Percentiles rank a stretch among this genome's conserved stretches.
Evolutionary conservation across 2,797 vertebrate species (phyloP).

Genomic region (Urophycis tenuis): DNA sequence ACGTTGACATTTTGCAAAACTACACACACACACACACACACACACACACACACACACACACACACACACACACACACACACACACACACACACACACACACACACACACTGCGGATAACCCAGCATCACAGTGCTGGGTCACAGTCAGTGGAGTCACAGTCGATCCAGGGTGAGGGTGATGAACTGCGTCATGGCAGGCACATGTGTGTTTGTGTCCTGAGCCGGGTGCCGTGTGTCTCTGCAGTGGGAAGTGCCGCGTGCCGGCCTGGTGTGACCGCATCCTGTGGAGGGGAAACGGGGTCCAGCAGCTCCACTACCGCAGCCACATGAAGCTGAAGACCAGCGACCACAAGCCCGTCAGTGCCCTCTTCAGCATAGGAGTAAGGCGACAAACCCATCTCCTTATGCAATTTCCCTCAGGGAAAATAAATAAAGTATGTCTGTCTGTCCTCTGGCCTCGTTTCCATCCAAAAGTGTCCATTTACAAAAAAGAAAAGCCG

Average conservation of each 20-base stretch:
- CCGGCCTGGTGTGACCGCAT: constrained; percentile 98
- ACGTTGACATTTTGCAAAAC: too few relatives aligned
- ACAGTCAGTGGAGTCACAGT: not conserved
- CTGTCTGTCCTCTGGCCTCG: not conserved
- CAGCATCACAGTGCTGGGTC: not conserved
- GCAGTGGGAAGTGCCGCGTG: constrained; percentile 90
- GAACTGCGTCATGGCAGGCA: not conserved
- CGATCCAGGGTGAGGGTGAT: not conserved
- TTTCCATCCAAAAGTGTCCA: not conserved
- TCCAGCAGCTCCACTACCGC: constrained; percentile 83
- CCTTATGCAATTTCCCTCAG: too few relatives aligned
- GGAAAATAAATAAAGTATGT: too few relatives aligned
- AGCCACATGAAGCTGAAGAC: constrained; percentile 97
- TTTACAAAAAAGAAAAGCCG: too few relatives aligned
- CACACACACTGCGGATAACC: too few relatives aligned
- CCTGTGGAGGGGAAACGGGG: constrained; percentile 85
- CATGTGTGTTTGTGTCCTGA: constrained; percentile 1
- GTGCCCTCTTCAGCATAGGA: constrained; percentile 84
- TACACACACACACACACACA: too few relatives aligned
- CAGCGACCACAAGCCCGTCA: constrained; percentile 98
- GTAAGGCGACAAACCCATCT: constrained; percentile 58
- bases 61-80: too few relatives aligned
- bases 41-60: too few relatives aligned
- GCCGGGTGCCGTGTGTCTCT: constrained; percentile 30
- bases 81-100: too few relatives aligned